Evolutionary conservation across 2,797 vertebrate species (phyloP).

Genomic region (Perodicticus potto): DNA sequence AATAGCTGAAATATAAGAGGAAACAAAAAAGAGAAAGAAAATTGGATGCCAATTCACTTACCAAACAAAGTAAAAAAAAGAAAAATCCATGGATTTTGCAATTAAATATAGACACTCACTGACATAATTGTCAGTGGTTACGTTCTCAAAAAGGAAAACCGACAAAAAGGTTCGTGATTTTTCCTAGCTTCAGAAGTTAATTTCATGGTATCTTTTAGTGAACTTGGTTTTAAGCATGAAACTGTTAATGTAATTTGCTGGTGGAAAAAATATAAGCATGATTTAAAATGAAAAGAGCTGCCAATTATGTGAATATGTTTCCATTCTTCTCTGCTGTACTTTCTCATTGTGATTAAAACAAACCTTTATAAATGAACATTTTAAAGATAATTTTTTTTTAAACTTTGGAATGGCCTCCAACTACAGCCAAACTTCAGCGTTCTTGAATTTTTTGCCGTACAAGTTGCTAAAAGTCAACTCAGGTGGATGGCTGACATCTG

Average conservation of each 20-base stretch:
- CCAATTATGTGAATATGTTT: slow-evolving; percentile 65
- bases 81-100: slow-evolving; percentile 77
- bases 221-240: slow-evolving; percentile 47
- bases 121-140: slow-evolving; percentile 70
- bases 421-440: slow-evolving; percentile 2
- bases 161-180: slow-evolving; percentile 60
- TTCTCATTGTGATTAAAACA: slow-evolving; percentile 49
- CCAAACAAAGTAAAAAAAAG: slow-evolving; percentile 75
- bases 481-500: slow-evolving; percentile 38
- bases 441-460: not conserved
- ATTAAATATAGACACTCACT: slow-evolving; percentile 79
- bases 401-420: not conserved
- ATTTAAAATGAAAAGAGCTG: slow-evolving; percentile 65
- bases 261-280: slow-evolving; percentile 30
- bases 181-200: slow-evolving; percentile 70
- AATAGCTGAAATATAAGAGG: slow-evolving; percentile 55
- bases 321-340: not conserved
- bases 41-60: slow-evolving; percentile 54
- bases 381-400: slow-evolving; percentile 52
- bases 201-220: slow-evolving; percentile 56
- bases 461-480: slow-evolving; percentile 10
- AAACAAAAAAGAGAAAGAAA: slow-evolving; percentile 44
- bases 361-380: not conserved
- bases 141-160: slow-evolving; percentile 74
- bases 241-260: slow-evolving; percentile 66